Evolutionary conservation across 2,797 vertebrate species (phyloP), one percentile per base, ranked within the genome.

Genomic region (Pterois miles): DNA sequence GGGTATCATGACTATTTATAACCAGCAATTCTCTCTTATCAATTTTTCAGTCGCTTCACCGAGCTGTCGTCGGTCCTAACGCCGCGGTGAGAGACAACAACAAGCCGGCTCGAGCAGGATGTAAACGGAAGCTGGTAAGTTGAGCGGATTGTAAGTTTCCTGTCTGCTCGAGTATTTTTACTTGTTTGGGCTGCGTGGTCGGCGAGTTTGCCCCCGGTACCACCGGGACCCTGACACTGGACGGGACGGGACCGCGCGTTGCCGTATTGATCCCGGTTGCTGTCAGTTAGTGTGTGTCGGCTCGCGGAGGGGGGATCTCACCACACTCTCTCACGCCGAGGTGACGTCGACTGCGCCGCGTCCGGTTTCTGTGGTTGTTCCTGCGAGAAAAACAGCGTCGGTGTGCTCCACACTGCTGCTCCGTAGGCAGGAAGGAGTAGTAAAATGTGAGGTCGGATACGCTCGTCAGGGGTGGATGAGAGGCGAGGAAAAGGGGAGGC

Each of bases 1-100:
- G 91, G 90, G 65, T 90, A 91, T 93, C 90, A 91, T 93, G 93
- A 93, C 91, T 93, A 88, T 93, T 93, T 94, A 91, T 92, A 92
- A 86, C 88, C 90, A 91, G 86, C 88, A 65, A 71, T 68, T 89
- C 60, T 65, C 79, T 43, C 43, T 76, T 81, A 83, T 83, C 86
- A 79, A 16, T 70, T 84, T 71, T 85, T 62, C 84, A 13, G 71
- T 27, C 73, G 76, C 60, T 77, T 79, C 59, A 18, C 80, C 63
- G 89, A 60, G 81, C 78, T 65, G 82, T 89, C 74, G 81, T 88
- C 77, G 82, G 65, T 80, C 72, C 12, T 92, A 89, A 76, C 85
- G 10, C 80, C 78, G 74, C 69, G 74, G 66, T n/a, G 89, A 54
- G 84, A 81, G 78, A 68, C 84, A 80, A 71, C 85, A 86, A 71